Percentiles rank a stretch among this genome's conserved stretches.
Conservation (phyloP, 2,797 vertebrate genomes). For the Sciurus carolinensis region DNA sequence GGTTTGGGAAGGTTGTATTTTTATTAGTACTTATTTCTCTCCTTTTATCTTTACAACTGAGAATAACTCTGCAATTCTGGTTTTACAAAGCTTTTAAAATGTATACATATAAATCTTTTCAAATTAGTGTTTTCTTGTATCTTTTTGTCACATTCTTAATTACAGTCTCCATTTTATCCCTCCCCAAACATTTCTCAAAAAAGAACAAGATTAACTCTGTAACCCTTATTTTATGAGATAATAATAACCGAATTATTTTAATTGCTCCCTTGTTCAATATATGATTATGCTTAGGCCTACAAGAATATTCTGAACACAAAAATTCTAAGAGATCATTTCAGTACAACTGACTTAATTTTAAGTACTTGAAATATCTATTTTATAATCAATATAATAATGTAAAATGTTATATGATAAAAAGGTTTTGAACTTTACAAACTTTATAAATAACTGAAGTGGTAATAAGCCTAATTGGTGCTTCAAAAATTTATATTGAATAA, state of each 20-base stretch:
- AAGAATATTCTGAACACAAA: conserved; percentile 28
- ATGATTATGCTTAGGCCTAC: neutral
- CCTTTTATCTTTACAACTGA: neutral
- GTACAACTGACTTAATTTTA: neutral
- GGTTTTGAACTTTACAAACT: neutral
- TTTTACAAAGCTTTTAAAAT: neutral
- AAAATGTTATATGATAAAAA: neutral
- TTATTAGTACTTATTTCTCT: neutral
- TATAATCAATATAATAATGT: neutral
- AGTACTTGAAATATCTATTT: neutral
- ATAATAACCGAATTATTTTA: neutral
- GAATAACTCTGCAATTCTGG: neutral
- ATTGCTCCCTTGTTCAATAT: neutral
- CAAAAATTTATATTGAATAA: neutral
- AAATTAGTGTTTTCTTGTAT: neutral
- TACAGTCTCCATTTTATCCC: neutral
- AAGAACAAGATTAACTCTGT: neutral
- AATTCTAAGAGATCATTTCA: neutral
- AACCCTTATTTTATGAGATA: neutral
- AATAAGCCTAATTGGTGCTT: neutral
- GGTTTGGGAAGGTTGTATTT: neutral
- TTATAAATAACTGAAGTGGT: neutral
- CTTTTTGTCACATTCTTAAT: neutral
- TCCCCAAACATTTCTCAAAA: neutral
- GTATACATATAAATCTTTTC: neutral